These are phyloP conservation scores for Palythoa caribaeorum DNA, from an alignment of 92 coral and sea anemone genomes.

Conservation along the genomic window DNA sequence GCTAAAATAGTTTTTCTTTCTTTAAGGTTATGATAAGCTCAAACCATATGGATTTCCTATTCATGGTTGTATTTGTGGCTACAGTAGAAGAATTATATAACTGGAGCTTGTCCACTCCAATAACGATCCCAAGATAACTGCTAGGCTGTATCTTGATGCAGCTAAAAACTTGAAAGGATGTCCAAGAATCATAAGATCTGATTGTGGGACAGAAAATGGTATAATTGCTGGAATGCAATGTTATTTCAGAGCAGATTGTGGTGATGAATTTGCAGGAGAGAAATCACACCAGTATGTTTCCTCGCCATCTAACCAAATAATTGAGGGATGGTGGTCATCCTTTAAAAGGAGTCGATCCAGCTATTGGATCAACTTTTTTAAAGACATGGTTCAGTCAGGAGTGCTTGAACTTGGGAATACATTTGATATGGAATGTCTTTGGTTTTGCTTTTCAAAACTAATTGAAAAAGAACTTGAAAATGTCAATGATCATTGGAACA, in stretches of 20 bases:
- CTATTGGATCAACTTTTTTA: not conserved
- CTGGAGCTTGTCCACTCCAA: conserved; percentile 29
- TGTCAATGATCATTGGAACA: conserved; percentile 47
- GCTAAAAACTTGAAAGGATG: not conserved
- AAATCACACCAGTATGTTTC: conserved; percentile 44
- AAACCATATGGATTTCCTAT: not conserved
- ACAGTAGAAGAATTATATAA: conserved; percentile 50
- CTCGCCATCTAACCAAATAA: conserved; percentile 48
- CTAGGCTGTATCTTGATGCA: not conserved
- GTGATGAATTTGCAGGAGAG: conserved; percentile 33
- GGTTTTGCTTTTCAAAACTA: not conserved
- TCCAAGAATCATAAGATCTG: conserved; percentile 13
- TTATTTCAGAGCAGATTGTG: conserved; percentile 24
- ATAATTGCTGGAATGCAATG: conserved; percentile 38
- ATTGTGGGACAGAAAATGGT: conserved; percentile 53
- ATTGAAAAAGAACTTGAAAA: conserved; percentile 34
- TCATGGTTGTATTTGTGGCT: conserved; percentile 44
- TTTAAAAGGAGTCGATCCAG: not conserved
- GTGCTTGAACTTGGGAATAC: not conserved
- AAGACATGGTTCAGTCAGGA: conserved; percentile 26
- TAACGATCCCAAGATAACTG: not conserved
- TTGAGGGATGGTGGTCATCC: not conserved
- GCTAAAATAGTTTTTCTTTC: not conserved
- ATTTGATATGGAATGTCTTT: conserved; percentile 22
- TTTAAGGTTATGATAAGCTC: conserved; percentile 29